Base-by-base conservation (phyloP, 2,888 invertebrate species). In the Hypolimnas misippus region DNA sequence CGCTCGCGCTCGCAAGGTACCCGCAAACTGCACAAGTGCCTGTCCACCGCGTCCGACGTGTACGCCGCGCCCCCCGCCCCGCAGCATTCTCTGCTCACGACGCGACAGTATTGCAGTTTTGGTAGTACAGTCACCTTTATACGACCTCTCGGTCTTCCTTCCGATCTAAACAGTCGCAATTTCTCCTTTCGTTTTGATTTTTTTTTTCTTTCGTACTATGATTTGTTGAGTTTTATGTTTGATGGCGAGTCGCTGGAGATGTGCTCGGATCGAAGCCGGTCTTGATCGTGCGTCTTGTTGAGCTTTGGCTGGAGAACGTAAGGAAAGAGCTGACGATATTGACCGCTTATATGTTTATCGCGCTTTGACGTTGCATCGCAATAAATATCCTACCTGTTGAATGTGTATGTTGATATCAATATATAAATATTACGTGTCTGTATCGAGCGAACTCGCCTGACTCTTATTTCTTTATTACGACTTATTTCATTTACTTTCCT, bases 51-150 rank as follows among this genome's bases (percentile, higher is more conserved):
- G 93, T 96, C 95, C 92, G 96, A 96, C 94, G 95, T 95, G 92
- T 95, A 93, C 92, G 93, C 87, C 90, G 93, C 91, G 92, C 88
- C 91, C 86, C 89, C 90, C 92, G 89, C 93, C 92, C 93, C 91
- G 89, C 92, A 89, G 87, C 93, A 94, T 93, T 93, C 93, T 93
- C 94, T 95, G 92, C 94, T 95, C 92, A 94, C 95, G 94, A 95
- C 96, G 94, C 95, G 96, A 94, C 96, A 96, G 94, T 97, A 96
- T 96, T 96, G 96, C 96, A 97, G 96, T 96, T 96, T 97, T 96
- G 96, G 96, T 96, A 97, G 96, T 96, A 96, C 95, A 94, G 95
- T 94, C 94, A 94, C 94, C 94, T 92, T 91, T 66, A 83, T 85
- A 82, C 78, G 75, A 75, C 76, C 79, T 73, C 79, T 84, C 82